These are phyloP conservation scores for Pteropus alecto DNA, from an alignment of 2,113 vertebrate genomes.

Conservation along the genomic window DNA sequence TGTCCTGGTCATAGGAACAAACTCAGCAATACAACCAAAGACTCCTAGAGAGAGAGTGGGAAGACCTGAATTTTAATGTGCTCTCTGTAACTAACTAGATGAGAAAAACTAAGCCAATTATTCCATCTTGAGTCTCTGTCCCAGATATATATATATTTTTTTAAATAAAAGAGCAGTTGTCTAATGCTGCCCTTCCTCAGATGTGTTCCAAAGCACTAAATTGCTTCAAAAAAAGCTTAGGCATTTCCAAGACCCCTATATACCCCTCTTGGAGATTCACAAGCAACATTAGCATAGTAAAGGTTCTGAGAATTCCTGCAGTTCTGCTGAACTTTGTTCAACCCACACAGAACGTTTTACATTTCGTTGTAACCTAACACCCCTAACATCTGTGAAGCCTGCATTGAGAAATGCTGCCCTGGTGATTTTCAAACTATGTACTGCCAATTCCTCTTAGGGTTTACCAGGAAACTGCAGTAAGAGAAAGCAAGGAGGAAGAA, in stretches of 20 bases:
- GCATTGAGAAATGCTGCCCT: not conserved
- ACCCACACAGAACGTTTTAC: not conserved
- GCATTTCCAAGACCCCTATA: not conserved
- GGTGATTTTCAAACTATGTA: not conserved
- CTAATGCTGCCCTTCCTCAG: not conserved
- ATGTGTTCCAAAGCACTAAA: not conserved
- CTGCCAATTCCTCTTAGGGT: not conserved
- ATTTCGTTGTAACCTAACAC: constrained; percentile 14
- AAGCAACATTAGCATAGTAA: not conserved
- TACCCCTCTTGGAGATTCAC: not conserved
- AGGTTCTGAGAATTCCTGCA: constrained; percentile 37
- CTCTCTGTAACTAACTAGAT: not conserved
- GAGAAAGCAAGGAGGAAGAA: not conserved
- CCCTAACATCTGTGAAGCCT: not conserved
- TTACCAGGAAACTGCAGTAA: not conserved
- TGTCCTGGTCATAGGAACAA: constrained; percentile 46
- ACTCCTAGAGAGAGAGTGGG: not conserved
- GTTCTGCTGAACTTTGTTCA: not conserved
- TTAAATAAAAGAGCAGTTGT: not conserved
- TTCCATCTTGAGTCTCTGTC: not conserved
- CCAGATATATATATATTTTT: not conserved
- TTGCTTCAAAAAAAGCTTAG: not conserved
- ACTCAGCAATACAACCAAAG: not conserved
- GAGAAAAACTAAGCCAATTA: not conserved
- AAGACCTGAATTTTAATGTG: constrained; percentile 9